Evolutionary conservation across 2,797 vertebrate genomes (phyloP).

Genomic region (Columba guinea): DNA sequence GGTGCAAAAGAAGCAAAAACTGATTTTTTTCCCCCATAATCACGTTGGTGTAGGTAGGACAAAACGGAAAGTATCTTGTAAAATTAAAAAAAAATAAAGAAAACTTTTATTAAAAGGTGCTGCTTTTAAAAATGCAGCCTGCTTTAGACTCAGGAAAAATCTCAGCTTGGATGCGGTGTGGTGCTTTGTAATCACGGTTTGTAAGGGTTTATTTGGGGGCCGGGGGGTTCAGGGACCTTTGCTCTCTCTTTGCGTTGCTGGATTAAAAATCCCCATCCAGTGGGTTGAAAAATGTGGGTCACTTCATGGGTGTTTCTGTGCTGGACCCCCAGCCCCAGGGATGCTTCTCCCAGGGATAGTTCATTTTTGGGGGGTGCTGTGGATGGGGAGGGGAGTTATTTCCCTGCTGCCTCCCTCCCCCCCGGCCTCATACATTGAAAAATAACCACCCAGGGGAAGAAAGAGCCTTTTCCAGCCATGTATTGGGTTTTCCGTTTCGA

Average conservation of each 20-base stretch:
- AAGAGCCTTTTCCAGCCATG: background rate
- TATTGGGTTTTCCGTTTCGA: background rate
- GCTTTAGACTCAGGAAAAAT: constrained; percentile 21
- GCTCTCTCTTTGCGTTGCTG: background rate
- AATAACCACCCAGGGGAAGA: background rate
- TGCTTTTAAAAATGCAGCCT: background rate
- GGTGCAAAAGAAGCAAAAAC: background rate
- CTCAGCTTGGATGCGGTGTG: background rate
- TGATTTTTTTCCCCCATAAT: background rate
- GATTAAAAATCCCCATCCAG: background rate
- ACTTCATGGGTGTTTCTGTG: background rate
- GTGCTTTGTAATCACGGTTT: background rate
- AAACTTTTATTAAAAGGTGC: background rate
- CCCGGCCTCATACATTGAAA: background rate
- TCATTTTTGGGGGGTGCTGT: background rate
- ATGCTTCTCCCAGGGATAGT: background rate
- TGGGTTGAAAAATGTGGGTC: background rate
- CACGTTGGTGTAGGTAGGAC: background rate
- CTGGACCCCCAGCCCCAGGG: background rate
- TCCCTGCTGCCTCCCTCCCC: background rate
- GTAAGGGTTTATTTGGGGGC: background rate
- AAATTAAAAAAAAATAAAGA: background rate
- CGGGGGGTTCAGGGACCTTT: background rate
- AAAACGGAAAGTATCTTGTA: background rate
- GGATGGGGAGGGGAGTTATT: background rate